These are phyloP conservation scores for Nesospiza acunhae DNA, from an alignment of 2,113 vertebrate species.

Conservation along the genomic window DNA sequence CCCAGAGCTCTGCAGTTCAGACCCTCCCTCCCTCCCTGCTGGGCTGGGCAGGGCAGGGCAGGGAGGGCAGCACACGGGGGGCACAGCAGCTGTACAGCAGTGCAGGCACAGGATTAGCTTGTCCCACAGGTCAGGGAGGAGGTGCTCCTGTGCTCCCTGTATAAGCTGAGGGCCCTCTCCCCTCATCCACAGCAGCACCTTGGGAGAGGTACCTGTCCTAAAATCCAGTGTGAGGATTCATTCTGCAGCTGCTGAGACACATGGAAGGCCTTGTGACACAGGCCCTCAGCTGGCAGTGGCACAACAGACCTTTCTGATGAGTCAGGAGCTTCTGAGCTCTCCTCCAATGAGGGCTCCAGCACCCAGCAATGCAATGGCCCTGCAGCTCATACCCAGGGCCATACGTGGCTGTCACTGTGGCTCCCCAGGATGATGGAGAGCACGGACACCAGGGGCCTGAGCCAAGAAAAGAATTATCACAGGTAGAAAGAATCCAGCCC, in stretches of 20 bases:
- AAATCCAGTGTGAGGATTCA: neutral
- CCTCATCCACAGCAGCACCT: accelerated
- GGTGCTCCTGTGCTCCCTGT: neutral
- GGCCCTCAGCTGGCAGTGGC: neutral
- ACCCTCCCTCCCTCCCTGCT: neutral
- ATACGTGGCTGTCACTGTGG: neutral
- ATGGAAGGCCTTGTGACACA: neutral
- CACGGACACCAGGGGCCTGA: accelerated
- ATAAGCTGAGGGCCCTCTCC: neutral
- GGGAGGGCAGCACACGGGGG: accelerated
- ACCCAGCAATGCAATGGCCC: neutral
- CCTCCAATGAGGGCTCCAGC: neutral
- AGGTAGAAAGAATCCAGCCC: neutral
- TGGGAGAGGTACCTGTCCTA: neutral
- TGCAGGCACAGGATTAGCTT: neutral
- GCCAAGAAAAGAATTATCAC: neutral
- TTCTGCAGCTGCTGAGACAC: neutral
- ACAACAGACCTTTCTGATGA: neutral
- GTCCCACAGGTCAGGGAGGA: neutral
- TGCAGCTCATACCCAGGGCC: neutral
- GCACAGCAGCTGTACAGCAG: accelerated
- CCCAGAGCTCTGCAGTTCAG: neutral
- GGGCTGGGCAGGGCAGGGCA: neutral
- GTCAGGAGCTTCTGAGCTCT: neutral
- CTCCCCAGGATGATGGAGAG: neutral